Conservation (phyloP, 2,113 vertebrate species). For the Phaetusa simplex region DNA sequence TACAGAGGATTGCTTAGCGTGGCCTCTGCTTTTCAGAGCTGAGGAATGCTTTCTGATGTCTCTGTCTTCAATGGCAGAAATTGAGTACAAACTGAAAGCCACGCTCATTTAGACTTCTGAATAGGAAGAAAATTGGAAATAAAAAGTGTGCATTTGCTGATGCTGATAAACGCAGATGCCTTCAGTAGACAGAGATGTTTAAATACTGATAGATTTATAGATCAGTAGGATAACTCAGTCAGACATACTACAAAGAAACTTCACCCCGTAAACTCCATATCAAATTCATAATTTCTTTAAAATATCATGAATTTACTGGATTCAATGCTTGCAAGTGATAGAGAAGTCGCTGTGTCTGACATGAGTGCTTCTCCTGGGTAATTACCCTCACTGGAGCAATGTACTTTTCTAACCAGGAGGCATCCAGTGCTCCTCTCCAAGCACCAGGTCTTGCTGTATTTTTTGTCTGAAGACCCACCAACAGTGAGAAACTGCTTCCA, state of each 20-base stretch:
- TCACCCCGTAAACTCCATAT: background rate
- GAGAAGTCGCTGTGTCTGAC: background rate
- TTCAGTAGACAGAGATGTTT: background rate
- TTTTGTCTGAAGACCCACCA: background rate
- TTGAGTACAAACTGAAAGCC: background rate
- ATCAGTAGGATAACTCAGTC: background rate
- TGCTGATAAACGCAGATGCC: background rate
- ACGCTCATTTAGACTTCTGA: background rate
- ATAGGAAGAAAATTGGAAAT: background rate
- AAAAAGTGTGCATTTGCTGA: background rate
- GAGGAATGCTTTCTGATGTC: background rate
- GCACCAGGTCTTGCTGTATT: fast-evolving
- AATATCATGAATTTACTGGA: background rate
- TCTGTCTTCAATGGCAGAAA: background rate
- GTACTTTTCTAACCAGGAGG: background rate
- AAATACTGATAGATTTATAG: background rate
- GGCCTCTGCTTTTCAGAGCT: background rate
- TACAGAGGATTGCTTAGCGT: background rate
- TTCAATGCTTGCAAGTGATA: background rate
- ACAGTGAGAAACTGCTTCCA: background rate
- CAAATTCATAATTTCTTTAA: background rate
- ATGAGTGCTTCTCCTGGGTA: background rate
- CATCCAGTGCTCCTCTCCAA: background rate
- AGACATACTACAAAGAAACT: background rate
- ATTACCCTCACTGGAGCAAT: background rate